A percentile compares a stretch with the other conserved stretches of the same genome.
Conservation (phyloP, 2,797 vertebrate species). For the Spinus pinus region DNA sequence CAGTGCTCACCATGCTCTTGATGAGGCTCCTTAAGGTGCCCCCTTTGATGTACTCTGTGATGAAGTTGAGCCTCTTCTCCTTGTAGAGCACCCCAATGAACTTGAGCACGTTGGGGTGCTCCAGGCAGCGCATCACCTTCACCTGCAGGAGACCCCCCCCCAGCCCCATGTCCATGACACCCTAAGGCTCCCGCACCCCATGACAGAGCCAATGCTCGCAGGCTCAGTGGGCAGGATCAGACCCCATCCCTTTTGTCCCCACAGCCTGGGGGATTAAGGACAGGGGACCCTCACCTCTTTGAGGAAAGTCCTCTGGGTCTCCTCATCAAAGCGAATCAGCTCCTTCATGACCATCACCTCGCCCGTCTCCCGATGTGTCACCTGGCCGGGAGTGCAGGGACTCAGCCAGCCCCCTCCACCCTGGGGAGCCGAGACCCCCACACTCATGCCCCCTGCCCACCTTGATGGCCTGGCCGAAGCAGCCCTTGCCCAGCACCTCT, state of each 20-base stretch:
- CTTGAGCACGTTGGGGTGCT: conserved; percentile 94
- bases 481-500: conserved; percentile 95
- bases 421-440: not conserved
- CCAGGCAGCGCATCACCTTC: conserved; percentile 97
- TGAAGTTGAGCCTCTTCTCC: conserved; percentile 97
- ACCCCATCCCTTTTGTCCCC: fast-evolving
- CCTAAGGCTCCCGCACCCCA: fast-evolving
- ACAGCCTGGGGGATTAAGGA: not conserved
- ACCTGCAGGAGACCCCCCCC: conserved; percentile 75
- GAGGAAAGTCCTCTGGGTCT: conserved; percentile 94
- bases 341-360: conserved; percentile 99
- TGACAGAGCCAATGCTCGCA: fast-evolving
- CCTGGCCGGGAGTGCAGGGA: conserved; percentile 69
- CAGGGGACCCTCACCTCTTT: conserved; percentile 83
- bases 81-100: conserved; percentile 98
- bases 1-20: conserved; percentile 89
- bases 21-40: conserved; percentile 93
- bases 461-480: conserved; percentile 98
- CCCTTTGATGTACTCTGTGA: conserved; percentile 96
- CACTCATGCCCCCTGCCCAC: conserved; percentile 19
- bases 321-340: conserved; percentile 94
- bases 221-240: fast-evolving
- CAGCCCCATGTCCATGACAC: not conserved
- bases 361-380: conserved; percentile 92
- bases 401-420: not conserved